Base-by-base conservation (phyloP, 1,140 invertebrate genomes). In the Nasonia giraulti region DNA sequence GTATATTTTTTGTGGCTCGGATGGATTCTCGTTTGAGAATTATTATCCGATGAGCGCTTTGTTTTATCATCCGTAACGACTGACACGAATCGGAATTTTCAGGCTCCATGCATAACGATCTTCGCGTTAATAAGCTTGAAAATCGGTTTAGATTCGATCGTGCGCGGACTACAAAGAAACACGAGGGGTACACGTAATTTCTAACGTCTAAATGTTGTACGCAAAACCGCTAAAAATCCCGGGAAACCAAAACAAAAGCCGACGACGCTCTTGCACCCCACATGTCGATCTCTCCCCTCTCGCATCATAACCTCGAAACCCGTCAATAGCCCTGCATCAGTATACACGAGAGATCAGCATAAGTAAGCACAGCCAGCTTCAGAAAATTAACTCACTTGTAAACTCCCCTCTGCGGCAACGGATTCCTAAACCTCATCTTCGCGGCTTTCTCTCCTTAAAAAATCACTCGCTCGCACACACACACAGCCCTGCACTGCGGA, bases 321-420 rank as follows among this genome's bases (percentile, higher is more conserved):
- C 74, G 82, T 66, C 3, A 37, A 47, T 84, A 87, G 76, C 84
- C 68, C 40, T 74, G 75, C 0, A 37, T 37, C 27, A 27, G 27
- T 37, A 37, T 37, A 37, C 33, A 37, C 27, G 27, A 27, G 27
- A 37, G 3, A 37, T 37, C 33, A 37, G 5, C 74, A 44, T 44
- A 44, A 44, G 8, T 40, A 40, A 8, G 10, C 40, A 44, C 40
- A 44, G 6, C 40, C 6, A 44, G 6, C 40, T 40, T 10, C 75
- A 40, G 3, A 62, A 62, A 62, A 69, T 86, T 84, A 73, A 91
- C 92, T 92, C 91, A 93, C 92, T 92, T 90, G 87, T 93, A 93
- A 11, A 89, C 89, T 44, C 92, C 91, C 78, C 90, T 91, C 79
- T 91, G 91, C 27, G 89, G 87, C 47, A 92, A 87, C 31, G 88